These are phyloP conservation scores for Eurystomus gularis DNA, from an alignment of 2,113 vertebrate species.

Conservation along the genomic window DNA sequence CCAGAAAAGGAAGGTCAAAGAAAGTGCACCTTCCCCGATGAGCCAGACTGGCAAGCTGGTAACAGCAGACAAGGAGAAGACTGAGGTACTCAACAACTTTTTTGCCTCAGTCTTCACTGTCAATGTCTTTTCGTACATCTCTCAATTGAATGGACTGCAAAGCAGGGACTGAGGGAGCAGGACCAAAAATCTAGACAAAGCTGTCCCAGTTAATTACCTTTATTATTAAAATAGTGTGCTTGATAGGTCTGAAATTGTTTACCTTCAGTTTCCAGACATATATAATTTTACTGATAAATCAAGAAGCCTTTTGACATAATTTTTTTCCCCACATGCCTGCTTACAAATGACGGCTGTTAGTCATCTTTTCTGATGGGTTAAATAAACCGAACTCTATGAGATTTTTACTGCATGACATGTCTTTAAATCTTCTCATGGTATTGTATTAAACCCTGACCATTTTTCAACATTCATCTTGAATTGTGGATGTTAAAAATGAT, in stretches of 20 bases:
- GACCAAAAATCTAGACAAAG: neutral
- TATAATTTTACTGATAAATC: neutral
- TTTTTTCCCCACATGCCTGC: neutral
- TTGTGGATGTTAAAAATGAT: neutral
- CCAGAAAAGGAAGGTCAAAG: no score
- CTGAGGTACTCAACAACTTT: no score
- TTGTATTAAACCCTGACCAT: neutral
- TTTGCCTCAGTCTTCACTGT: no score
- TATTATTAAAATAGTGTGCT: neutral
- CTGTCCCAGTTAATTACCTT: neutral
- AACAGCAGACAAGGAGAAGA: no score
- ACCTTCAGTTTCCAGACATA: neutral
- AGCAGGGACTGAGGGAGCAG: no score
- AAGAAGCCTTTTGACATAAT: neutral
- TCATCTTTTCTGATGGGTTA: neutral
- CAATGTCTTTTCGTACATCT: no score
- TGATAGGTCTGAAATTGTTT: neutral
- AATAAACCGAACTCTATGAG: neutral
- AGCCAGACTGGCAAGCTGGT: no score
- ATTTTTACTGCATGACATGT: neutral
- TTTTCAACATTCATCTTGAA: neutral
- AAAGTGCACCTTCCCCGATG: no score
- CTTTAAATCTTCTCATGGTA: neutral
- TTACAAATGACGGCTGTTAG: neutral
- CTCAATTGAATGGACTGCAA: no score